These are phyloP conservation scores for Brachypterus glaber DNA, from an alignment of 2,888 invertebrate species.

Conservation along the genomic window DNA sequence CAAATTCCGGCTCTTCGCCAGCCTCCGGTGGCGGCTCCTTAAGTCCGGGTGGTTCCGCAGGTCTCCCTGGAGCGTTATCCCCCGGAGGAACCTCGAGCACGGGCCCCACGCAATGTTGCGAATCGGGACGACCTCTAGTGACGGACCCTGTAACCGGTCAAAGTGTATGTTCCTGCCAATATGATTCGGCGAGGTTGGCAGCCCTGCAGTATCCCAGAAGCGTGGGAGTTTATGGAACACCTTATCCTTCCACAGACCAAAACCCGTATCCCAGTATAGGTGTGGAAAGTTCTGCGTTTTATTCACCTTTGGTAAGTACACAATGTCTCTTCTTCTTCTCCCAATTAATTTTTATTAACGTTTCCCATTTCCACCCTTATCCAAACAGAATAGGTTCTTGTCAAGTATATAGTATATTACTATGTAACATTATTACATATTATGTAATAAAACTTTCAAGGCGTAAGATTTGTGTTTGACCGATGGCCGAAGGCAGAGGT, in stretches of 20 bases:
- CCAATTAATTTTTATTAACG: not conserved
- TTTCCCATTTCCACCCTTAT: not conserved
- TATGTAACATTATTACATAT: no score
- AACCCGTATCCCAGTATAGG: conserved; percentile 89
- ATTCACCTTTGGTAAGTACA: conserved; percentile 84
- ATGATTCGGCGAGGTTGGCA: conserved; percentile 79
- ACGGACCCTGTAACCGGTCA: conserved; percentile 89
- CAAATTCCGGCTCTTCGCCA: conserved; percentile 68
- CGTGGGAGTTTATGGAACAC: conserved; percentile 75
- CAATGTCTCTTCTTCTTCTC: not conserved
- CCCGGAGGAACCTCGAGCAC: conserved; percentile 43
- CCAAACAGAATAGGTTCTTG: no score
- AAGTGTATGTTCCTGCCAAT: conserved; percentile 89
- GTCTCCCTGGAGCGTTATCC: conserved; percentile 44
- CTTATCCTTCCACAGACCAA: conserved; percentile 85
- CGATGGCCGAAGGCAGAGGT: no score
- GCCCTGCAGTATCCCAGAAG: conserved; percentile 74
- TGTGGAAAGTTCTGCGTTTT: conserved; percentile 89
- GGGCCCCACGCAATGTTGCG: conserved; percentile 58
- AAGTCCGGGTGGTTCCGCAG: conserved; percentile 54
- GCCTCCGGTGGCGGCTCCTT: conserved; percentile 68
- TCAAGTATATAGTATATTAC: no score
- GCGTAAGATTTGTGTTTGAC: no score
- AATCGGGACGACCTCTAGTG: conserved; percentile 83
- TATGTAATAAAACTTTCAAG: no score